A percentile compares a stretch with the other conserved stretches of the same genome.
Conservation (phyloP, 2,888 invertebrate genomes). For the Axea sp. region DNA sequence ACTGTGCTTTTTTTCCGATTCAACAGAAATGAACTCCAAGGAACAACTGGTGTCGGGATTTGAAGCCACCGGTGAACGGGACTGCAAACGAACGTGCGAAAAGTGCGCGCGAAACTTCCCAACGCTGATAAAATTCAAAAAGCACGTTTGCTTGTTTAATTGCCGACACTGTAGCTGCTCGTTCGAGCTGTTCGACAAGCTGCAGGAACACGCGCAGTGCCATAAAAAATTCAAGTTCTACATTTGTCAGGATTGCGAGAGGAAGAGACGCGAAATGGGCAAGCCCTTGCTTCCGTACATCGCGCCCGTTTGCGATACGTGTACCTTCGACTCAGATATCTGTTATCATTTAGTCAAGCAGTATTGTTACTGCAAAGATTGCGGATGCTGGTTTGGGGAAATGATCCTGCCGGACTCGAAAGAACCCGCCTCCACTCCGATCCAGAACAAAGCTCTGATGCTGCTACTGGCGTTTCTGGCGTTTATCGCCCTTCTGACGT, state of each 20-base stretch:
- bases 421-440: not conserved
- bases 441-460: not conserved
- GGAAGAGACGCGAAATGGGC: not conserved
- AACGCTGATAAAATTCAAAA: not conserved
- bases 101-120: not conserved
- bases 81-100: not conserved
- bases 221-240: not conserved
- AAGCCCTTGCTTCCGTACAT: not conserved
- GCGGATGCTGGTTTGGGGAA: conserved; percentile 1
- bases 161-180: not conserved
- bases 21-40: not conserved
- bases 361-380: conserved; percentile 7
- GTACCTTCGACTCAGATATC: not conserved
- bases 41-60: not conserved
- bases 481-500: too few species aligned
- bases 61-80: not conserved
- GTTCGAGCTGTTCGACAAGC: not conserved
- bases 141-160: conserved; percentile 5
- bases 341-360: conserved; percentile 11
- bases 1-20: too few species aligned
- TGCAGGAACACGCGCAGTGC: not conserved
- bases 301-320: not conserved
- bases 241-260: not conserved
- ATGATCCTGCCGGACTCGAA: not conserved
- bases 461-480: too few species aligned